Evolutionary conservation across 2,113 vertebrate species (phyloP).

Genomic region (Zosterops hypoxanthus): DNA sequence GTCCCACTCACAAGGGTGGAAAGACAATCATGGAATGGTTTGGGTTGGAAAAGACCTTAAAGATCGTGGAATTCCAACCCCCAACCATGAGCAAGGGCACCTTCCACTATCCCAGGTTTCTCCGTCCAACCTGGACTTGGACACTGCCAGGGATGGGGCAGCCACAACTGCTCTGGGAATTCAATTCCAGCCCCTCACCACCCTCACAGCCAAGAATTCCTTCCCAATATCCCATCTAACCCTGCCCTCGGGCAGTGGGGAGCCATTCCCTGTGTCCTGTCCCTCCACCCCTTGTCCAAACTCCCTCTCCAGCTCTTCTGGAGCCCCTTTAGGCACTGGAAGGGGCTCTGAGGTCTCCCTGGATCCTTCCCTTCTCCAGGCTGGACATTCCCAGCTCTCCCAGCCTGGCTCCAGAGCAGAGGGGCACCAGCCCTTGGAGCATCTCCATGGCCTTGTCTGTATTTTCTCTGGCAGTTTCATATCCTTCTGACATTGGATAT

Average conservation of each 20-base stretch:
- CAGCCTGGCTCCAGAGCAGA: background rate
- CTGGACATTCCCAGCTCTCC: background rate
- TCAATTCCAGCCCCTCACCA: fast-evolving
- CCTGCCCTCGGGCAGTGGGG: fast-evolving
- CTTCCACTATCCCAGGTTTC: background rate
- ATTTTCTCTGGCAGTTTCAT: fast-evolving
- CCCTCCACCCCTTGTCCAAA: fast-evolving
- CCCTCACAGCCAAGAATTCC: background rate
- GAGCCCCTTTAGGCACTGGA: background rate
- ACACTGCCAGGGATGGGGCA: background rate
- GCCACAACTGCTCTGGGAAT: background rate
- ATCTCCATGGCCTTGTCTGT: background rate
- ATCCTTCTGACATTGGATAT: fast-evolving
- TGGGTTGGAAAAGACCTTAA: background rate
- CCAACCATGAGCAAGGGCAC: fast-evolving
- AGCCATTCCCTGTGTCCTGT: background rate
- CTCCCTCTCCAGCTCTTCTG: background rate
- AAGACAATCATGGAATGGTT: background rate
- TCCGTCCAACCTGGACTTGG: fast-evolving
- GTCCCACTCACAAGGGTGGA: fast-evolving
- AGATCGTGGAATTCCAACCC: background rate
- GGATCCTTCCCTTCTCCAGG: fast-evolving
- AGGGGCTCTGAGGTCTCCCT: fast-evolving
- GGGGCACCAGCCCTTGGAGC: background rate
- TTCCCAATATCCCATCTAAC: background rate